Evolutionary conservation across 2,888 invertebrate species (phyloP), one percentile per base, ranked within the genome.

Genomic region (Notodonta ziczac): DNA sequence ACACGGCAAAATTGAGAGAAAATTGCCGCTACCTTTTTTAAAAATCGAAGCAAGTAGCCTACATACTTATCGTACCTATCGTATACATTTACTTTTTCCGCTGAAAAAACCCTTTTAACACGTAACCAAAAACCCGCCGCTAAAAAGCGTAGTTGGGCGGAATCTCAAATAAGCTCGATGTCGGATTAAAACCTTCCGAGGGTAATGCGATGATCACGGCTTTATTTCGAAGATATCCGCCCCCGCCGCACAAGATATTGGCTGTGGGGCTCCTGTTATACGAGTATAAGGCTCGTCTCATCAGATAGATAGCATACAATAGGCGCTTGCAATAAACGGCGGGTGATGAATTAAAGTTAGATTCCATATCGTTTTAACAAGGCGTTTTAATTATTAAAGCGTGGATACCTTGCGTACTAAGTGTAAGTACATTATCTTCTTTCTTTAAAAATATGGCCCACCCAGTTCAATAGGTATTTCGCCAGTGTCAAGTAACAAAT

Each of bases 131-230:
- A n/a, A n/a, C 46, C 46, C 13, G 5, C n/a, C 13, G 77, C 76
- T 80, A 76, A 84, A 81, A 73, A 66, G 66, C 66, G 24, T 24
- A 76, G 77, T 82, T 74, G 70, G 69, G 69, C 69, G 83, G 77
- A 84, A 85, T 80, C 74, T 80, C 70, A 75, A 84, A 84, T 81
- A 80, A 77, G 78, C 83, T 78, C 73, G 66, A 64, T 60, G 70
- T 75, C 65, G 69, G 80, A 78, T 82, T 82, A 80, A 72, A 77
- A 72, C 75, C 73, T 76, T 77, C 69, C 16, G 5, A 24, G 51
- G 66, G 71, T 75, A 72, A 69, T 64, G 72, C 66, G 71, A 76
- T 74, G 70, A 78, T 78, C 69, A 65, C 61, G 64, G 71, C 65
- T 73, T 69, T 72, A 75, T 74, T 72, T 71, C 24, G 54, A 44